These are phyloP conservation scores for Austrolebias charrua DNA, from an alignment of 2,797 vertebrate genomes.

Conservation along the genomic window DNA sequence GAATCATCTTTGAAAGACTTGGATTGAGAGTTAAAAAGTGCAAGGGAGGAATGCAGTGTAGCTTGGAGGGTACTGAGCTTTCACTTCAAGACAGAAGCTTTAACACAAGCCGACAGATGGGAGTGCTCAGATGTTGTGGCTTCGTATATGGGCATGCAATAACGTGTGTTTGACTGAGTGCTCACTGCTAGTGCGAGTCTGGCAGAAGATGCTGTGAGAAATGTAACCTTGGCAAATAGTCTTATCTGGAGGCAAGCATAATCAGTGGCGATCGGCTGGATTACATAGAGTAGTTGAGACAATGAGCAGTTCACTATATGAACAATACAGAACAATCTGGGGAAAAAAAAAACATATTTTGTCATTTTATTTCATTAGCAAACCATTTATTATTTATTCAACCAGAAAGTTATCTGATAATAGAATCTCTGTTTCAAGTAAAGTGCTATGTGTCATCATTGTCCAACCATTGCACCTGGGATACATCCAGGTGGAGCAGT, in stretches of 20 bases:
- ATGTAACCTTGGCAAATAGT: neutral
- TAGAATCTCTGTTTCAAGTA: too few species aligned
- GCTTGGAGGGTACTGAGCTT: neutral
- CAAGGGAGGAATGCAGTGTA: neutral
- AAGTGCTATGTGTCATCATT: too few species aligned
- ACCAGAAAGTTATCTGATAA: too few species aligned
- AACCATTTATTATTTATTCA: too few species aligned
- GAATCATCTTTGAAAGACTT: neutral
- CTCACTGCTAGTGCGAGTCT: neutral
- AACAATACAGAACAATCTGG: neutral
- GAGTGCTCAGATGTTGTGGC: neutral
- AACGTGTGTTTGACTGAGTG: neutral
- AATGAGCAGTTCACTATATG: neutral
- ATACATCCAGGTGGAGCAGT: too few species aligned
- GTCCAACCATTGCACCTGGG: too few species aligned
- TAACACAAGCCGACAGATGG: neutral
- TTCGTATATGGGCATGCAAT: neutral
- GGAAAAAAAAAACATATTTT: too few species aligned
- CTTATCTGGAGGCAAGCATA: neutral
- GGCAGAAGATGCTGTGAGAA: neutral
- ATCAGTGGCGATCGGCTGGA: neutral
- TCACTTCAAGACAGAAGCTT: neutral
- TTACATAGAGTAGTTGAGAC: neutral
- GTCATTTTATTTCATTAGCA: too few species aligned
- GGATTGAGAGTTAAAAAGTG: conserved; percentile 1